Base-by-base conservation (phyloP, 2,888 invertebrate species). In the Taphrorychus bicolor region DNA sequence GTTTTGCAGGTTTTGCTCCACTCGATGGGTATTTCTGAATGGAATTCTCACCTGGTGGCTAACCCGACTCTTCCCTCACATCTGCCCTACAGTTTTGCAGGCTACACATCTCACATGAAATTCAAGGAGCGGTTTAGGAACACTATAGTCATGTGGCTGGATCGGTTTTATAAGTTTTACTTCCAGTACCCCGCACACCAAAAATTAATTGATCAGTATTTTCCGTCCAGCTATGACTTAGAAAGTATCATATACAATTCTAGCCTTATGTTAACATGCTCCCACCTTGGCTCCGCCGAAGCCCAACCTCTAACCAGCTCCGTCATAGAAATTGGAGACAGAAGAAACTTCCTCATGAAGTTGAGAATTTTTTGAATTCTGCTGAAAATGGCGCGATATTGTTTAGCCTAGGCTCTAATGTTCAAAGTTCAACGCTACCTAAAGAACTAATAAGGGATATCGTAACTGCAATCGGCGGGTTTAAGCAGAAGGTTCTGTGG, bases 241-340 rank as follows among this genome's bases (percentile, higher is more conserved):
- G 48, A 72, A 3, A 73, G 77, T 2, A 16, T 78, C 3, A 70
- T 77, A 21, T 71, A 73, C 61, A 77, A 77, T 59, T 71, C 73
- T 0, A 76, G 76, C 41, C 66, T 81, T 48, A 71, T 79, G 51
- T 60, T 81, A 7, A 48, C 77, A 5, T 79, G 79, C 63, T 79
- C 80, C 0, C 87, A 88, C 74, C 84, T 83, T 41, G 84, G 84
- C 73, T 83, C 84, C 62, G 83, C 84, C 22, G 73, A 79, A 5
- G 81, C 85, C 1, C 75, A 79, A 3, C 85, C 87, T 0, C 80
- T 84, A 42, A 79, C 85, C 1, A 86, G 86, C 0, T 85, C 85
- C 73, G 80, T 85, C 60, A 77, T 87, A 1, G 86, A 87, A 75
- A 81, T 88, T 51, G 88, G 87, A 9, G 87, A n/a, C n/a, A n/a